Percentiles rank a stretch among this genome's conserved stretches.
Evolutionary conservation across 2,888 invertebrate genomes (phyloP).

Genomic region (Tribolium freemani): DNA sequence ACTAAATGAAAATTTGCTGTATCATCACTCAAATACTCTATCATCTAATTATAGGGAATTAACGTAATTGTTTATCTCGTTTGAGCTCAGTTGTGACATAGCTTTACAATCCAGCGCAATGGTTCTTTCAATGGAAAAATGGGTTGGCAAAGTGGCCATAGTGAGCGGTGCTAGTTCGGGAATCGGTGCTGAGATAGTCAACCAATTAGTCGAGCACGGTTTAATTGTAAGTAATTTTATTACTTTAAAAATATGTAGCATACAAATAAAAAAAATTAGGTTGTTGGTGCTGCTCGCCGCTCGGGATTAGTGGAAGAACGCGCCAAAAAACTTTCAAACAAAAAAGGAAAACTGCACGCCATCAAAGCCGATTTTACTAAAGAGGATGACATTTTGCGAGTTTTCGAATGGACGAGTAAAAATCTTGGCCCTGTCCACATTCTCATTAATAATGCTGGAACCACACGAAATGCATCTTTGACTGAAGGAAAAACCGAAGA

Average conservation of each 20-base stretch:
- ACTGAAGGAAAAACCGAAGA: slow-evolving; percentile 46
- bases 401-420: slow-evolving; percentile 47
- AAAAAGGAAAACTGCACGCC: slow-evolving; percentile 45
- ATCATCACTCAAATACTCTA: too few species aligned
- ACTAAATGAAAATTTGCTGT: too few species aligned
- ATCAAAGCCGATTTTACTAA: slow-evolving; percentile 49
- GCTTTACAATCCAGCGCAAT: not conserved
- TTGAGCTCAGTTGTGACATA: too few species aligned
- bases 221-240: slow-evolving; percentile 69
- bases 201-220: slow-evolving; percentile 67
- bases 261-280: slow-evolving; percentile 43
- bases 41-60: too few species aligned
- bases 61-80: too few species aligned
- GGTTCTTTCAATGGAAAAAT: slow-evolving; percentile 69
- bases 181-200: slow-evolving; percentile 70
- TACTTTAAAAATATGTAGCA: not conserved
- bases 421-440: slow-evolving; percentile 50
- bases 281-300: slow-evolving; percentile 54
- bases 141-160: slow-evolving; percentile 73
- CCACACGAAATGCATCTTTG: slow-evolving; percentile 42
- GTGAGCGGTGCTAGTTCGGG: slow-evolving; percentile 76
- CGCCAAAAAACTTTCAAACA: slow-evolving; percentile 35
- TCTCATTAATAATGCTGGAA: slow-evolving; percentile 54
- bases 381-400: slow-evolving; percentile 49
- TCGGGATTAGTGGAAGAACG: slow-evolving; percentile 48